Percentiles rank a stretch among this genome's conserved stretches.
These are phyloP conservation scores for Gasterosteus aculeatus DNA, from an alignment of 2,113 vertebrate species.

Conservation along the genomic window DNA sequence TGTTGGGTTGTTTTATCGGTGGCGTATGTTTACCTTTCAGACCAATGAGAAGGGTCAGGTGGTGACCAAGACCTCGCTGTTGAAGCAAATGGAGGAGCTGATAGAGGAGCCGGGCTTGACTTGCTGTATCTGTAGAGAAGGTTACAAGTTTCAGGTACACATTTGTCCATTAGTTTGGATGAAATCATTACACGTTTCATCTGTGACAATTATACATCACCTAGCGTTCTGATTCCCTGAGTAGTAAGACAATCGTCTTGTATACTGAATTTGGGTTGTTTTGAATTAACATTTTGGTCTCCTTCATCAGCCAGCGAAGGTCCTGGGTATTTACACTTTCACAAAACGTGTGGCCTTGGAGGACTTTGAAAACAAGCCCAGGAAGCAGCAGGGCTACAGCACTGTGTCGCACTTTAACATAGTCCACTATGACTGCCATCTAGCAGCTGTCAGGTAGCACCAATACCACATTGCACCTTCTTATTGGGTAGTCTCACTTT, in stretches of 20 bases:
- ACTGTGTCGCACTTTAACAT: constrained; percentile 99
- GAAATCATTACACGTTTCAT: background rate
- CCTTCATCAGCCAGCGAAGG: constrained; percentile 89
- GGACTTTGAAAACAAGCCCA: constrained; percentile 96
- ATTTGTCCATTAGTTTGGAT: background rate
- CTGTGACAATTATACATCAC: background rate
- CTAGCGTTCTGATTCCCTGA: background rate
- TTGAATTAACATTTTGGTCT: constrained; percentile 1
- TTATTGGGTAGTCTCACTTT: background rate
- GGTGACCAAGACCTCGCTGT: constrained; percentile 94
- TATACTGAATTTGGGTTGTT: background rate
- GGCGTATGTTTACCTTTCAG: constrained; percentile 74
- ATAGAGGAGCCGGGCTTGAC: constrained; percentile 98
- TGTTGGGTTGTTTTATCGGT: background rate
- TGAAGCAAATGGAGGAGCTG: constrained; percentile 99
- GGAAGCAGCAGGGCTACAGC: constrained; percentile 98
- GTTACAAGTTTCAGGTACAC: constrained; percentile 97
- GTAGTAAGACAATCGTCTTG: background rate
- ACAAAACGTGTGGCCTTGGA: constrained; percentile 96
- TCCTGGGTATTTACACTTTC: constrained; percentile 97
- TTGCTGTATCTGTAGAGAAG: constrained; percentile 98
- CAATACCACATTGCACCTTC: background rate
- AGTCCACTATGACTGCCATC: constrained; percentile 98
- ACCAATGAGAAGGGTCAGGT: constrained; percentile 99
- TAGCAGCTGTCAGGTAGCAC: constrained; percentile 92